phyloP scores from a whole-genome alignment of 2,888 invertebrate genomes.

The Sturmia bella region DNA sequence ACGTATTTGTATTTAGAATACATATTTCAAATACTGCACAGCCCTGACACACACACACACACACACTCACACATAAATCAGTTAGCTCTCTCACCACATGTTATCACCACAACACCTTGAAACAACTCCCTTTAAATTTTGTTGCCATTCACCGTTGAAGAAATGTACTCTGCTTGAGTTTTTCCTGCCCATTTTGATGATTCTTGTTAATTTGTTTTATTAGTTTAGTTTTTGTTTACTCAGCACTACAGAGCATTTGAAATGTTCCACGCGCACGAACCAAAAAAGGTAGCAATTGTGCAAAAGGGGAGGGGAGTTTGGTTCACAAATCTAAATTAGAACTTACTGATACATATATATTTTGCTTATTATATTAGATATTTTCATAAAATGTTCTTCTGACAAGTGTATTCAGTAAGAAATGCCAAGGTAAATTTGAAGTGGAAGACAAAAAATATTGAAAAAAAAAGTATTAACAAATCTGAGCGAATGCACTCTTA shows the following conservation, averaged over 20 bases:
- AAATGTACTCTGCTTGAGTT: slow-evolving; percentile 12
- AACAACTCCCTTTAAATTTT: slow-evolving; percentile 14
- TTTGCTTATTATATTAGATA: slow-evolving; percentile 4
- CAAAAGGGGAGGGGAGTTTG: background rate
- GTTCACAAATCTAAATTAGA: slow-evolving; percentile 1
- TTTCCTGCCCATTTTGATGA: slow-evolving; percentile 38
- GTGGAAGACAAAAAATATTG: too few species aligned
- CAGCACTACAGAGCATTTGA: slow-evolving; percentile 20
- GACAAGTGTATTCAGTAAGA: background rate
- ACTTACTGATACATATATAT: background rate
- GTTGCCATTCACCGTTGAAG: background rate
- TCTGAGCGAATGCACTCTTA: too few species aligned
- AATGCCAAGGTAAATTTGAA: slow-evolving; percentile 10
- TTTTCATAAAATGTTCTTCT: background rate
- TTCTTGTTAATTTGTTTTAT: slow-evolving; percentile 42
- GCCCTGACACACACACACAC: too few species aligned
- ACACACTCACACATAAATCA: background rate
- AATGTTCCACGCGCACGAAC: background rate
- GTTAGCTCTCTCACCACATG: background rate
- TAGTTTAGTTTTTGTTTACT: slow-evolving; percentile 52
- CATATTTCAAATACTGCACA: too few species aligned
- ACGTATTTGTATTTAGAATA: too few species aligned
- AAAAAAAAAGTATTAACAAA: too few species aligned
- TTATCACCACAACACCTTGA: background rate
- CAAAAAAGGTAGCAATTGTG: background rate